A percentile compares a stretch with the other conserved stretches of the same genome.
Conservation (phyloP, 2,113 vertebrate species). For the Clarias macrocephalus region DNA sequence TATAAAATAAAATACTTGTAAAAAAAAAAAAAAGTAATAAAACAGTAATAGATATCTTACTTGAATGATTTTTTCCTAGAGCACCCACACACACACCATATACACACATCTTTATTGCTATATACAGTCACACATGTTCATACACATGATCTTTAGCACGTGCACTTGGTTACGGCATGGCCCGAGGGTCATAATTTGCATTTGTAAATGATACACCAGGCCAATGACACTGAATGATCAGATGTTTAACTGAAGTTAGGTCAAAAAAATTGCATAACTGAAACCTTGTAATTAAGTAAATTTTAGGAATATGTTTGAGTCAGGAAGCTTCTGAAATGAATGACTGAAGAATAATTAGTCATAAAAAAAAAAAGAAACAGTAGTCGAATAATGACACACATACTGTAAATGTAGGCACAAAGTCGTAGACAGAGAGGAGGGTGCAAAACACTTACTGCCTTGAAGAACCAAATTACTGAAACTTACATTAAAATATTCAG, state of each 20-base stretch:
- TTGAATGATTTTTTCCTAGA: neutral
- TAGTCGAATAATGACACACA: neutral
- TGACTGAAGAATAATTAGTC: neutral
- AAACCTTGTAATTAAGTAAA: neutral
- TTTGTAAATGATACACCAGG: neutral
- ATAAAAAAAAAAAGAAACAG: neutral
- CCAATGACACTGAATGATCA: neutral
- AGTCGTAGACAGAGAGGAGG: neutral
- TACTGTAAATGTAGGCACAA: neutral
- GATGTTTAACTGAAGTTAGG: constrained; percentile 8
- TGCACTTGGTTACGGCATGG: neutral
- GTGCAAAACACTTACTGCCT: neutral
- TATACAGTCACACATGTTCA: neutral
- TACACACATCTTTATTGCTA: neutral
- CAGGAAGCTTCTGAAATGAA: neutral
- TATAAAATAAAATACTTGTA: neutral
- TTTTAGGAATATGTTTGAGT: neutral
- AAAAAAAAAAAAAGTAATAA: neutral
- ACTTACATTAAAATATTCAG: neutral
- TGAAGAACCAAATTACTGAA: neutral
- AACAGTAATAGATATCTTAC: neutral
- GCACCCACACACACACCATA: neutral
- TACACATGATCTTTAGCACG: neutral
- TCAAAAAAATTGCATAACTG: constrained; percentile 14
- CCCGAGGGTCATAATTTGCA: constrained; percentile 1